phyloP scores from a whole-genome alignment of 2,888 invertebrate genomes.

The Coelinius sp. region DNA sequence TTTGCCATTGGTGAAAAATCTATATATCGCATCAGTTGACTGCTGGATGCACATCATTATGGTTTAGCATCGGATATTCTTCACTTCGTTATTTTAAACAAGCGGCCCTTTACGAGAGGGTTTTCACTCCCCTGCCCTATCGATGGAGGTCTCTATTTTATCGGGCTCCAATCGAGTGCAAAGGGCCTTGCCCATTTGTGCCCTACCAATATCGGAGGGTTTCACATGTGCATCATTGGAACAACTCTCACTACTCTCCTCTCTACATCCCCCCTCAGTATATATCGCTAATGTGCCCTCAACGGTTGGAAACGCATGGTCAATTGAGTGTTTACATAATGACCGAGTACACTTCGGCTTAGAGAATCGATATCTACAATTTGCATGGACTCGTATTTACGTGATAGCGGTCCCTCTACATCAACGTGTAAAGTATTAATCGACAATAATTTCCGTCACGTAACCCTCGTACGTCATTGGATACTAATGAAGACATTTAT shows the following conservation, averaged over 20 bases:
- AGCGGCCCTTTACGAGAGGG: slow-evolving; percentile 20
- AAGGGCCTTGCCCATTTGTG: slow-evolving; percentile 11
- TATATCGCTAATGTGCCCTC: slow-evolving; percentile 34
- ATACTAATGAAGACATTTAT: neutral
- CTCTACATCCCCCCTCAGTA: neutral
- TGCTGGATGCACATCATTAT: slow-evolving; percentile 1
- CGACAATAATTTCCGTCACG: slow-evolving; percentile 34
- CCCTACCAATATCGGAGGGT: slow-evolving; percentile 5
- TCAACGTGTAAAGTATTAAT: slow-evolving; percentile 38
- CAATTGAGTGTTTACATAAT: slow-evolving; percentile 43
- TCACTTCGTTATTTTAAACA: slow-evolving; percentile 33
- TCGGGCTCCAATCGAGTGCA: neutral
- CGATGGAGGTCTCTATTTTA: slow-evolving; percentile 5
- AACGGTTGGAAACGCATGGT: slow-evolving; percentile 35
- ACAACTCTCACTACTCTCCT: neutral
- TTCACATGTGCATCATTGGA: slow-evolving; percentile 16
- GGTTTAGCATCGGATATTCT: slow-evolving; percentile 16
- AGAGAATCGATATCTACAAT: slow-evolving; percentile 40
- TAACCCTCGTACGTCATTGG: neutral
- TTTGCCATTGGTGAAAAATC: neutral
- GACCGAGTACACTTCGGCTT: slow-evolving; percentile 32
- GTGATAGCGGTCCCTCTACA: slow-evolving; percentile 20
- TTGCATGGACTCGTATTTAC: slow-evolving; percentile 41
- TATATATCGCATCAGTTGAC: neutral
- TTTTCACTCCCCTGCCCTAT: neutral